Evolutionary conservation across 2,888 invertebrate genomes (phyloP), one percentile per base, ranked within the genome.

Genomic region (Latrodectus hesperus): DNA sequence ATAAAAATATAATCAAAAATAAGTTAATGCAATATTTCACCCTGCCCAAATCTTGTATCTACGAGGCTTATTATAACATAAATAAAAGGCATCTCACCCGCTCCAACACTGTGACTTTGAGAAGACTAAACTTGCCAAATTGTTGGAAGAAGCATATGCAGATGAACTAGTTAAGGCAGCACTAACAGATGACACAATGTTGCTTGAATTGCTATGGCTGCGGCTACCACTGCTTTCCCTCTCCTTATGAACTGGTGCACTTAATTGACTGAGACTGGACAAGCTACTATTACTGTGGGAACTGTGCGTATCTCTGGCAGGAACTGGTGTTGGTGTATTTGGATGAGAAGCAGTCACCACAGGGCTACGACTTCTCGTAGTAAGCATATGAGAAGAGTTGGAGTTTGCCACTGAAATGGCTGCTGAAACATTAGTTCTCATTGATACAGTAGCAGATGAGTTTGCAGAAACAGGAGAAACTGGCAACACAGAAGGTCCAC

Each of bases 91-190:
- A n/a, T 14, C 81, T 83, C 79, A 90, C 90, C 90, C 90, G 70
- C 88, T 90, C 90, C 90, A 90, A 51, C 89, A 86, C 71, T 90
- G 89, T 67, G 90, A 89, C 85, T 90, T 90, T 75, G 90, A 89
- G 71, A 90, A 90, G 71, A 90, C 90, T 71, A 90, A 87, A 86
- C 90, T 89, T 70, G 90, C 76, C 64, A 90, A 82, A 73, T 79
- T 88, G 75, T 89, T 79, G 64, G 89, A 79, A 53, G 88, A 77
- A 55, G 84, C 74, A 65, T 79, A 84, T 6, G 83, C 86, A 22
- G 79, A 73, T 8, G 84, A 17, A 17, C 73, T 74, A 55, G 81
- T 78, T 67, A 81, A 88, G 80, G 88, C 84, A 68, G 84, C 80
- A 70, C 84, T 78, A 51, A 64, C 78, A 55, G 81, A 77, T 65